phyloP scores from a whole-genome alignment of 1,140 invertebrate species.

The Metopolophium dirhodum region DNA sequence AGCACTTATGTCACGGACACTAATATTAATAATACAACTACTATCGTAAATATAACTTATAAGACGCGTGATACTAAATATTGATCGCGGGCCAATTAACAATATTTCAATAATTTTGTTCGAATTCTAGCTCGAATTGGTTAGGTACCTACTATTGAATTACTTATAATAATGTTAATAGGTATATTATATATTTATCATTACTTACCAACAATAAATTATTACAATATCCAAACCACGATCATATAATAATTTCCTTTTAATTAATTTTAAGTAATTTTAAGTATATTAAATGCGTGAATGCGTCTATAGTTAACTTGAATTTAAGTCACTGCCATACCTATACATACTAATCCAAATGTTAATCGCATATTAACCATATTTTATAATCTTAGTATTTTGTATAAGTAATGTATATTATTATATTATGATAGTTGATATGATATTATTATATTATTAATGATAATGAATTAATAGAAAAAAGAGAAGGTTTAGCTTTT shows the following conservation, averaged over 20 bases:
- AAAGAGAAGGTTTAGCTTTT: not conserved
- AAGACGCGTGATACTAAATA: not conserved
- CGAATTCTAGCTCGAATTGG: not conserved
- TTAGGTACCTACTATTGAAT: not conserved
- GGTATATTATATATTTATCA: no score
- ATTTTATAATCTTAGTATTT: not conserved
- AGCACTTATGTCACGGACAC: not conserved
- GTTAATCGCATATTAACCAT: not conserved
- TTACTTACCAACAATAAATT: not conserved
- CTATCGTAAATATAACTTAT: not conserved
- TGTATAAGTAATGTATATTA: not conserved
- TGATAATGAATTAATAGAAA: not conserved
- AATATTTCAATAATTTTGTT: not conserved
- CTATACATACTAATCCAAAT: no score
- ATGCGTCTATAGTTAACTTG: not conserved
- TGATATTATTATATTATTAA: not conserved
- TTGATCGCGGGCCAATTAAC: not conserved
- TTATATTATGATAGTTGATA: not conserved
- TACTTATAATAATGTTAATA: not conserved
- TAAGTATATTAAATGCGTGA: not conserved
- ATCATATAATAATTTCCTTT: not conserved
- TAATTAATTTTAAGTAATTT: not conserved
- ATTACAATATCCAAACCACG: not conserved
- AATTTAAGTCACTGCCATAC: not conserved
- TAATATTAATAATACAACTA: not conserved